Evolutionary conservation across 1,140 invertebrate species (phyloP).

Genomic region (Heliconius melpomene): DNA sequence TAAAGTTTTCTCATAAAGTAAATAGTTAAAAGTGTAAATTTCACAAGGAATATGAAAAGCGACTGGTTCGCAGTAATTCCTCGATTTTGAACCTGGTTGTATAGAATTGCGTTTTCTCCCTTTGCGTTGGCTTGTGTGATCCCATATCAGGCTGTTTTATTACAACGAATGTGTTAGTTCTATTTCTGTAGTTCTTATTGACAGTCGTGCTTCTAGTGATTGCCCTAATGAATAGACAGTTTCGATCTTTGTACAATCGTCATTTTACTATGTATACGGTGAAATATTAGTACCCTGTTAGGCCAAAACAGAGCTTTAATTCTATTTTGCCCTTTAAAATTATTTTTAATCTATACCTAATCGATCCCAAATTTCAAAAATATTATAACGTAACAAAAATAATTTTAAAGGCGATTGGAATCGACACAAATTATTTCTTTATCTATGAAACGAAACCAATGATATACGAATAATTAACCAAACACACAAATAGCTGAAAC

Average conservation of each 20-base stretch:
- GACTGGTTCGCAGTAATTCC: slow-evolving; percentile 56
- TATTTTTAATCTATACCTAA: slow-evolving; percentile 15
- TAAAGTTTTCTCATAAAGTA: slow-evolving; percentile 14
- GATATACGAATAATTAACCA: neutral
- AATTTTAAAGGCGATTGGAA: slow-evolving; percentile 28
- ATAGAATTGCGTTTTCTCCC: slow-evolving; percentile 42
- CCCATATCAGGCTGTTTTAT: slow-evolving; percentile 73
- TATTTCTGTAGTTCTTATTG: slow-evolving; percentile 59
- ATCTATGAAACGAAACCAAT: neutral
- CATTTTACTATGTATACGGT: slow-evolving; percentile 44
- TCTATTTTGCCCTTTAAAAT: slow-evolving; percentile 29
- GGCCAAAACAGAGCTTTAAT: slow-evolving; percentile 25
- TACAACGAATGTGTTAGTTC: slow-evolving; percentile 77
- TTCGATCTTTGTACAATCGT: slow-evolving; percentile 46
- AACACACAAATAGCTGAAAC: slow-evolving; percentile 43
- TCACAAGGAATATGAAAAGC: slow-evolving; percentile 46
- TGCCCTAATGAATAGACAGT: slow-evolving; percentile 32
- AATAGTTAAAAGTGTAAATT: slow-evolving; percentile 32
- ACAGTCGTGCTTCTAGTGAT: slow-evolving; percentile 44
- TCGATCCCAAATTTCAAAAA: neutral
- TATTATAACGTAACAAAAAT: neutral
- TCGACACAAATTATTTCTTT: slow-evolving; percentile 21
- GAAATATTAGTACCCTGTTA: slow-evolving; percentile 23
- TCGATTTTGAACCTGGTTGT: slow-evolving; percentile 37
- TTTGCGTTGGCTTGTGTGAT: slow-evolving; percentile 52